Evolutionary conservation across 2,113 vertebrate genomes (phyloP).

Genomic region (Brachyhypopomus occidentalis): DNA sequence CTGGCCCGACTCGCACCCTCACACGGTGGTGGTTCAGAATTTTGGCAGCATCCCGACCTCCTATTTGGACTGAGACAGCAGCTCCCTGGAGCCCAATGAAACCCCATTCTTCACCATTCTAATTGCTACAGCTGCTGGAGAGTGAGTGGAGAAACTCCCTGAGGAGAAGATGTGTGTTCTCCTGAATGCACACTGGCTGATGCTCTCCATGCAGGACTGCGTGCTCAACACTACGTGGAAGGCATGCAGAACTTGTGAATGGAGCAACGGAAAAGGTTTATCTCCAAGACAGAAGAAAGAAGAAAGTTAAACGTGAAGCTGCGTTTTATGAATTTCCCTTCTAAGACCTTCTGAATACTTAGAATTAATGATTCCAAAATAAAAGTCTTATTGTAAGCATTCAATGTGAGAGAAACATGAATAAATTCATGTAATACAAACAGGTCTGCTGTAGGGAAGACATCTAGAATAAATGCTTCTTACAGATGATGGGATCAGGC

Average conservation of each 20-base stretch:
- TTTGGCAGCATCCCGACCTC: too few relatives aligned
- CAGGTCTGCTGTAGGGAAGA: too few relatives aligned
- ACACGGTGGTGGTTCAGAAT: neutral
- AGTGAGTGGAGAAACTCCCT: slow-evolving; percentile 43
- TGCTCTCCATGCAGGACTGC: neutral
- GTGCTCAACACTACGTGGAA: neutral
- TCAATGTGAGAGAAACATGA: too few relatives aligned
- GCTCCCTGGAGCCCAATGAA: slow-evolving; percentile 54
- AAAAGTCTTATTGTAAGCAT: too few relatives aligned
- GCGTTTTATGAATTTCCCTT: neutral
- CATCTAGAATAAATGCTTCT: too few relatives aligned
- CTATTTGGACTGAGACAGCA: slow-evolving; percentile 51
- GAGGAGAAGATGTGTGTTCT: slow-evolving; percentile 26
- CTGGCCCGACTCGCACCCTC: neutral
- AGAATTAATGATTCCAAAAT: too few relatives aligned
- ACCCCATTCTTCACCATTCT: slow-evolving; percentile 54
- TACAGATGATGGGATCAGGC: neutral
- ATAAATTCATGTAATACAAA: too few relatives aligned
- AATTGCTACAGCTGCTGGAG: slow-evolving; percentile 58
- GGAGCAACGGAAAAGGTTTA: neutral
- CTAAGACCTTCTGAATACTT: neutral
- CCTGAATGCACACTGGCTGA: neutral
- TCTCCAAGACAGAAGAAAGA: neutral
- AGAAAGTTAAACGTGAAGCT: neutral
- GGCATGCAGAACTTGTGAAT: neutral